Conservation (phyloP, 2,797 vertebrate genomes). For the Rhinogobio ventralis region DNA sequence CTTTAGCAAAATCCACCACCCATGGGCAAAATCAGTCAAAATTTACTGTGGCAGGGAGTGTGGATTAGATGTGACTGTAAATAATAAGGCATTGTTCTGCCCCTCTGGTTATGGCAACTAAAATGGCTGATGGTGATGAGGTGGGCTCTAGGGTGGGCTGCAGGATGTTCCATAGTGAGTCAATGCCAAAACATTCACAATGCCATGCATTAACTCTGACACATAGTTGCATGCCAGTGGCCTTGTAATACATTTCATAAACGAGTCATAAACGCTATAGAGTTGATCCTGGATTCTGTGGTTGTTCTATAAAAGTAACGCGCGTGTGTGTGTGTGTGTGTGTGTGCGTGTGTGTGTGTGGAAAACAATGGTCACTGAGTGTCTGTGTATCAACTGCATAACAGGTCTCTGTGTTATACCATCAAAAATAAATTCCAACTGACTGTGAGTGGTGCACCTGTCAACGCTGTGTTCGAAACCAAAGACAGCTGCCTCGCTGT, state of each 20-base stretch:
- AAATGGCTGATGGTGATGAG: conserved; percentile 62
- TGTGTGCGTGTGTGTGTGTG: not conserved
- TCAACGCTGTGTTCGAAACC: not conserved
- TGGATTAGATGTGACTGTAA: conserved; percentile 66
- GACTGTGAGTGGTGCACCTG: conserved; percentile 5
- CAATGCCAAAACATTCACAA: conserved; percentile 65
- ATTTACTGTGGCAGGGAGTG: conserved; percentile 70
- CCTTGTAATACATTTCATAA: conserved; percentile 38
- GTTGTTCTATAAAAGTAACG: not conserved
- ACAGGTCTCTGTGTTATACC: not conserved
- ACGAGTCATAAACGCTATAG: not conserved
- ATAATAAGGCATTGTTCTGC: conserved; percentile 65
- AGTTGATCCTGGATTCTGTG: not conserved
- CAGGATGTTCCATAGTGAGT: conserved; percentile 69
- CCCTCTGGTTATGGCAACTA: conserved; percentile 69
- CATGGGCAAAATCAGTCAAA: conserved; percentile 68
- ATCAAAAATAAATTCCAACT: conserved; percentile 1
- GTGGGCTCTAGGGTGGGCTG: conserved; percentile 5
- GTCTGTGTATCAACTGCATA: not conserved
- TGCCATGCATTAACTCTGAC: conserved; percentile 62
- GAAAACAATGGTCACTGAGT: not conserved
- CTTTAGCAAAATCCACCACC: conserved; percentile 64
- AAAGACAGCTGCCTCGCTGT: not conserved
- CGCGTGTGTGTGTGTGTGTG: too few species aligned
- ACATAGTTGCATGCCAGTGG: conserved; percentile 50